Evolutionary conservation across 2,113 vertebrate species (phyloP).

Genomic region (Cyanoramphus novaezelandiae): DNA sequence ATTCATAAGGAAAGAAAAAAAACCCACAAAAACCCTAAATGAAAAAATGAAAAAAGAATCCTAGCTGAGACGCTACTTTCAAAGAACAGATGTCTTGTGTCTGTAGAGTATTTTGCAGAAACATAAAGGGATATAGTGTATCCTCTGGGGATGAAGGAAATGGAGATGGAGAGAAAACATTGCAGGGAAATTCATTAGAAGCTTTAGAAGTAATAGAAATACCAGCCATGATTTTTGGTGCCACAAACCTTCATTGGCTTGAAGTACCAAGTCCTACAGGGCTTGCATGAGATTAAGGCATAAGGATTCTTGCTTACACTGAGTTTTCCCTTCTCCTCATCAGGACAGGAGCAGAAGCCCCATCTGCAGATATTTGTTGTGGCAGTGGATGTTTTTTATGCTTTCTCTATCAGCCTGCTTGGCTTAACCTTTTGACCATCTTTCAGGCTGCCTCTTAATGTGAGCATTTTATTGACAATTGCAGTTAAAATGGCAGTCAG

Average conservation of each 20-base stretch:
- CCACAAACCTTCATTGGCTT: background rate
- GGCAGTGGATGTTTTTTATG: background rate
- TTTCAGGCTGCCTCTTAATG: background rate
- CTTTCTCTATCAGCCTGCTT: background rate
- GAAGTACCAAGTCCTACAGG: background rate
- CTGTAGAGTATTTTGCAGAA: background rate
- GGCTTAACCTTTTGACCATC: conserved; percentile 5
- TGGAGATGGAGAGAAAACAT: background rate
- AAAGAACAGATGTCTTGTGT: conserved; percentile 16
- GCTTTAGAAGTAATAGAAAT: background rate
- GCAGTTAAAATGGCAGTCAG: background rate
- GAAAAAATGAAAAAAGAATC: background rate
- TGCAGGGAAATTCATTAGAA: background rate
- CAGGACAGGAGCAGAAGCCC: background rate
- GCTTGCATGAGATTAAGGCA: background rate
- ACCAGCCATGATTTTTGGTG: background rate
- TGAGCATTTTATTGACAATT: background rate
- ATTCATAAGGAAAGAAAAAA: background rate
- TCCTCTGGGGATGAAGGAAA: background rate
- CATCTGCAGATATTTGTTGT: background rate
- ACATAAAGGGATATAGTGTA: background rate
- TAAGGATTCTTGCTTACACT: background rate
- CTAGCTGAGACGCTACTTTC: background rate
- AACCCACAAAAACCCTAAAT: rapidly evolving
- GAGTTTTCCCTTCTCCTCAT: background rate